Percentiles rank a stretch among this genome's conserved stretches.
These are phyloP conservation scores for Seriola aureovittata DNA, from an alignment of 2,113 vertebrate species.

Conservation along the genomic window DNA sequence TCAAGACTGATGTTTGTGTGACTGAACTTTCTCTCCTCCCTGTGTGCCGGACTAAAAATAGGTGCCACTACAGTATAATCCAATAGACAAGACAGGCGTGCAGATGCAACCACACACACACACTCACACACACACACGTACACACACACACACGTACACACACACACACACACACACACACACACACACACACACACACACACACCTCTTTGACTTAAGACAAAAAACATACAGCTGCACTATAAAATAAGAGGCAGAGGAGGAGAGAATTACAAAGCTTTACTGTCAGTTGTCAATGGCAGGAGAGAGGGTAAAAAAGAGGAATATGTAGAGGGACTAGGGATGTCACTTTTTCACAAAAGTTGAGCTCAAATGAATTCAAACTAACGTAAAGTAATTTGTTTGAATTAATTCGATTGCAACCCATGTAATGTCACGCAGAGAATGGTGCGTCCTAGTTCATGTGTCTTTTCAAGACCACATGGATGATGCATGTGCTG, in stretches of 20 bases:
- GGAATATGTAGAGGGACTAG: background rate
- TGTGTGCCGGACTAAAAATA: slow-evolving; percentile 50
- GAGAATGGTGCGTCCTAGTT: background rate
- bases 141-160: no score
- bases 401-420: background rate
- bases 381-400: background rate
- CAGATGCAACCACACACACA: slow-evolving; percentile 3
- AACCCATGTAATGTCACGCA: background rate
- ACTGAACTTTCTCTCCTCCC: slow-evolving; percentile 38
- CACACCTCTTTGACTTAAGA: slow-evolving; percentile 17
- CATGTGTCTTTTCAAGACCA: background rate
- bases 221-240: slow-evolving; percentile 26
- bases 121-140: slow-evolving; percentile 4
- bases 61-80: slow-evolving; percentile 46
- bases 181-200: background rate
- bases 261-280: background rate
- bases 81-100: slow-evolving; percentile 53
- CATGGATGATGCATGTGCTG: background rate
- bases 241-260: background rate
- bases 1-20: slow-evolving; percentile 21
- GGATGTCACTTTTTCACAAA: background rate
- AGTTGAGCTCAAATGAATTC: background rate
- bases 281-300: background rate
- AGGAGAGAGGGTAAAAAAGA: background rate
- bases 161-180: background rate